Evolutionary conservation across 1,140 invertebrate species (phyloP), one percentile per base, ranked within the genome.

Genomic region (Drosophila chauvacae): DNA sequence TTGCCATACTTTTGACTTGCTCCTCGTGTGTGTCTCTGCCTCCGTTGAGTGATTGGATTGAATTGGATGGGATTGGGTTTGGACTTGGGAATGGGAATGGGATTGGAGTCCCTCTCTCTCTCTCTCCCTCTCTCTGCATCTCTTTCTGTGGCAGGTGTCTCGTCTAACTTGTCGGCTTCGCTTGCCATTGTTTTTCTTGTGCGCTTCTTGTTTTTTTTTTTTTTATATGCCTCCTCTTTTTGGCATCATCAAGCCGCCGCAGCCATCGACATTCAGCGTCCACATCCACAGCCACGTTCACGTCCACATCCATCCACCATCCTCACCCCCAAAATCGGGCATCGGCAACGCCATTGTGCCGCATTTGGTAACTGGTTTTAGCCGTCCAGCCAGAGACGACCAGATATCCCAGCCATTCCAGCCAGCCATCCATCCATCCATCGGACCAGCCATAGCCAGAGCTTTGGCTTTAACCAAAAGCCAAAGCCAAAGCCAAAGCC

Each of bases 21-120:
- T 78, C 51, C 33, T 48, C 63, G 23, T 81, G 42, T 68, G 30
- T 75, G 50, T 47, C 42, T 65, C 13, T 56, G 61, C 39, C 66
- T 56, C 57, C 30, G 82, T 60, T 86, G 82, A 86, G 61, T 81
- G 82, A 87, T 85, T 85, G 82, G 64, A 83, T 82, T 82, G 80
- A 72, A 66, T 71, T 61, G 73, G n/a, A 39, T 76, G 50, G 78
- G 35, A 50, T 58, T 56, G 42, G 56, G 57, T 23, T 23, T 39
- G 33, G 33, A 16, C 5, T 44, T 20, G 42, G 44, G 18, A 13
- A 13, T 45, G 42, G 18, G 18, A 0, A 7, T 39, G 37, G 37
- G 10, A 1, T 35, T 35, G 33, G 33, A 13, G 11, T 33, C 33
- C 10, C 33, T 6, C 11, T 1, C 33, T 35, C 33, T 13, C 33